These are phyloP conservation scores for Cairina moschata DNA, from an alignment of 2,113 vertebrate species.

Conservation along the genomic window DNA sequence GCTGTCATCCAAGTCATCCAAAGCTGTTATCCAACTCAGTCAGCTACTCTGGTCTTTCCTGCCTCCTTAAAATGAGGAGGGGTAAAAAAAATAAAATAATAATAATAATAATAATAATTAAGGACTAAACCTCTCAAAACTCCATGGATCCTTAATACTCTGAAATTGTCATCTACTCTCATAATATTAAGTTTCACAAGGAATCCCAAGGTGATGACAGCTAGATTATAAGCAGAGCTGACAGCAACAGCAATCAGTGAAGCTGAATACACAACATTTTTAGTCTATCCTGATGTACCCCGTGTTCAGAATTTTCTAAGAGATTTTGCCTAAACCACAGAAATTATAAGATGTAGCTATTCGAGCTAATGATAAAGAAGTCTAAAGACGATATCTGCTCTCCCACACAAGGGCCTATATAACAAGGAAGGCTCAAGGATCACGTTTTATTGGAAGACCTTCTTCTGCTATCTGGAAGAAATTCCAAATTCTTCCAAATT, in stretches of 20 bases:
- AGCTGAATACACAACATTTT: not conserved
- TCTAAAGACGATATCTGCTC: not conserved
- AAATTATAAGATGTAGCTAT: not conserved
- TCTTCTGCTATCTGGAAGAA: not conserved
- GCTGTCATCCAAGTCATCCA: not conserved
- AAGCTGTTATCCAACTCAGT: not conserved
- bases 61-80: not conserved
- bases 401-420: not conserved
- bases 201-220: accelerated
- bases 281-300: not conserved
- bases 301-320: not conserved
- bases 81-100: not conserved
- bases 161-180: not conserved
- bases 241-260: not conserved
- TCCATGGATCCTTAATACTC: not conserved
- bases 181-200: not conserved
- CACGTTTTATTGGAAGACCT: not conserved
- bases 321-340: not conserved
- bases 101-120: not conserved
- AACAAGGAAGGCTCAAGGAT: not conserved
- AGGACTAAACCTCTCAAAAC: not conserved
- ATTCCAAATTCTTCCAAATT: not conserved
- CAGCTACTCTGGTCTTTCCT: not conserved
- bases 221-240: not conserved
- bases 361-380: accelerated